Evolutionary conservation across 2,888 invertebrate genomes (phyloP), one percentile per base, ranked within the genome.

Genomic region (Stictocephala bisonia): DNA sequence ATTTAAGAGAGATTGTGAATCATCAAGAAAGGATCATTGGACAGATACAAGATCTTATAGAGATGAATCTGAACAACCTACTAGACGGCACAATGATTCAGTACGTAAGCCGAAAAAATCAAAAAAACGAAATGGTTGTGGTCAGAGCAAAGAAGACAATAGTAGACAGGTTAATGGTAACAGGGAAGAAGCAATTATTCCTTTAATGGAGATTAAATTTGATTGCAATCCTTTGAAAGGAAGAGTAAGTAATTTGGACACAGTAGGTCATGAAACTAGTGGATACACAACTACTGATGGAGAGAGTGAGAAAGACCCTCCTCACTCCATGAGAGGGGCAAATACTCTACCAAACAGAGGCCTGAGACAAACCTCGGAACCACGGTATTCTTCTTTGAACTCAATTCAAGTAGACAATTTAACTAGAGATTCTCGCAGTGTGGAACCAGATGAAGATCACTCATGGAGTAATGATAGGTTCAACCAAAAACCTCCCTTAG

Each of bases 401-500:
- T 64, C 64, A 24, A 24, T 44, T 15, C 44, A 72, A 15, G 48
- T 67, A 24, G 74, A 75, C 3, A 76, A 74, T 70, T 71, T 77
- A 40, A 48, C 68, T 60, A 22, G 77, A 72, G 91, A 92, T 78
- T 90, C 90, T 68, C 87, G 90, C 79, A 92, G 91, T 81, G 90
- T 91, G 82, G 91, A 92, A 82, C 89, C 90, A 35, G 85, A 86
- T 77, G 85, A 86, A 70, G 82, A 81, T 72, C 83, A 83, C 76
- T 79, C 80, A 26, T 58, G 71, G 41, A 41, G 31, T 18, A 60
- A 64, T 13, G 86, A 86, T 20, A 86, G 86, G 79, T 82, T 84
- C 77, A 85, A 85, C 77, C 86, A 88, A 3, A 92, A 92, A 81
- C 92, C 92, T 73, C 92, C 92, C 7, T 89, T 90, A 41, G 70